A percentile compares a stretch with the other conserved stretches of the same genome.
Conservation (phyloP, 1,140 invertebrate species). For the Hyles vespertilio region DNA sequence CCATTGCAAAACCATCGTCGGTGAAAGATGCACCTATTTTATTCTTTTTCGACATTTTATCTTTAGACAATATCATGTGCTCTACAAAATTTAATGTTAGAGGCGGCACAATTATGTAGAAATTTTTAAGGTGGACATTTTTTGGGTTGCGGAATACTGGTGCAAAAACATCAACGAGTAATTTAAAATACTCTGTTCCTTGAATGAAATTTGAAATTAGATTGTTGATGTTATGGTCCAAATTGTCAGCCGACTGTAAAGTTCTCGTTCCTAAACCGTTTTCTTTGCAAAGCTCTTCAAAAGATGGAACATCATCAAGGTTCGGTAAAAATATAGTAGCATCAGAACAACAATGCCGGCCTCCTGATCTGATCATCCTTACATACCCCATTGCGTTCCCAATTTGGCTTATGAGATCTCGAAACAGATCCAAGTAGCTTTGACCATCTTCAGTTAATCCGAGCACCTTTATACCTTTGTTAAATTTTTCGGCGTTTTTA, state of each 20-base stretch:
- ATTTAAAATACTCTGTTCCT: slow-evolving; percentile 96
- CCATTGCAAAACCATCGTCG: slow-evolving; percentile 99
- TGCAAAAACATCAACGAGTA: slow-evolving; percentile 95
- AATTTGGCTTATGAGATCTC: slow-evolving; percentile 94
- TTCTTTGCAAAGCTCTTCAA: slow-evolving; percentile 77
- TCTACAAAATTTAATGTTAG: slow-evolving; percentile 97
- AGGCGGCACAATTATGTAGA: slow-evolving; percentile 95
- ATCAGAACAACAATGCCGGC: slow-evolving; percentile 93
- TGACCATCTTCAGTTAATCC: slow-evolving; percentile 89
- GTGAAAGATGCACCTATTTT: slow-evolving; percentile 92
- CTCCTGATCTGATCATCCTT: slow-evolving; percentile 94
- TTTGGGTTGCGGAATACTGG: slow-evolving; percentile 90
- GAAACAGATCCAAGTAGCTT: slow-evolving; percentile 95
- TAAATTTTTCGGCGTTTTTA: slow-evolving; percentile 96
- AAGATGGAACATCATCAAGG: slow-evolving; percentile 82
- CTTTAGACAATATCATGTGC: slow-evolving; percentile 93
- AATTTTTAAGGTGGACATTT: slow-evolving; percentile 94
- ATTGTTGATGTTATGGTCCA: slow-evolving; percentile 87
- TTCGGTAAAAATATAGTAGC: slow-evolving; percentile 94
- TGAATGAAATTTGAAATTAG: slow-evolving; percentile 92
- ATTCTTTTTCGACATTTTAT: slow-evolving; percentile 94
- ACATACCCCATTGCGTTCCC: slow-evolving; percentile 98
- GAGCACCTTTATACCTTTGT: slow-evolving; percentile 92
- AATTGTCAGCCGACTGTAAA: slow-evolving; percentile 80
- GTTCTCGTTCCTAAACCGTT: slow-evolving; percentile 78